Evolutionary conservation across 2,888 invertebrate species (phyloP), one percentile per base, ranked within the genome.

Genomic region (Aspidiotus destructor): DNA sequence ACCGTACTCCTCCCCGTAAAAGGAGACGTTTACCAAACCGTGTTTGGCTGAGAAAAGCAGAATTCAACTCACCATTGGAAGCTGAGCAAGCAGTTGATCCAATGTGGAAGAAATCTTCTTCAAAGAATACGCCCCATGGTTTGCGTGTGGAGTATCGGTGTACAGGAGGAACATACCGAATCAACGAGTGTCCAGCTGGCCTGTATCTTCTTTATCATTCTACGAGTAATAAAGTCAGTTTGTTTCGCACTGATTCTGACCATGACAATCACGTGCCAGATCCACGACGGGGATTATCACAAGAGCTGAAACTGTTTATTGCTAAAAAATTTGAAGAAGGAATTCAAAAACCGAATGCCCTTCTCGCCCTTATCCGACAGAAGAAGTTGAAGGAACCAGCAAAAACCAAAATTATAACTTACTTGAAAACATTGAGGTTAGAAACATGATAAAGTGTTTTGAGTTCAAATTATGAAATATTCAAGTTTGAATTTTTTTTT

Each of bases 261-360:
- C 48, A 48, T n/a, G 48, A 48, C n/a, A 48, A 48, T 48, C 48
- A 48, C 48, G 48, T 48, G n/a, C 48, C 48, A 48, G n/a, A 48
- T n/a, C 48, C 48, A 13, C 10, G 48, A 6, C 48, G 48, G n/a
- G 48, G 48, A 48, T n/a, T 48, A n/a, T 48, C 48, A 6, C 11
- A n/a, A n/a, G 48, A 48, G n/a, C 48, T 13, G 2, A 48, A 48
- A 48, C 11, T 48, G 6, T 48, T 48, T 6, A 48, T 48, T 48
- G 10, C 48, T 3, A 3, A 11, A n/a, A 48, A 48, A n/a, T 48
- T 48, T n/a, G n/a, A 48, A 48, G 48, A 48, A n/a, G 48, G 48
- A n/a, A 48, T 48, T 48, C 10, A 11, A 48, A 48, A 48, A 48
- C 48, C 48, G 3, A 48, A 48, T n/a, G 48, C 48, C 11, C 10